Base-by-base conservation (phyloP, 2,888 invertebrate species). In the Ormyrus labotus region DNA sequence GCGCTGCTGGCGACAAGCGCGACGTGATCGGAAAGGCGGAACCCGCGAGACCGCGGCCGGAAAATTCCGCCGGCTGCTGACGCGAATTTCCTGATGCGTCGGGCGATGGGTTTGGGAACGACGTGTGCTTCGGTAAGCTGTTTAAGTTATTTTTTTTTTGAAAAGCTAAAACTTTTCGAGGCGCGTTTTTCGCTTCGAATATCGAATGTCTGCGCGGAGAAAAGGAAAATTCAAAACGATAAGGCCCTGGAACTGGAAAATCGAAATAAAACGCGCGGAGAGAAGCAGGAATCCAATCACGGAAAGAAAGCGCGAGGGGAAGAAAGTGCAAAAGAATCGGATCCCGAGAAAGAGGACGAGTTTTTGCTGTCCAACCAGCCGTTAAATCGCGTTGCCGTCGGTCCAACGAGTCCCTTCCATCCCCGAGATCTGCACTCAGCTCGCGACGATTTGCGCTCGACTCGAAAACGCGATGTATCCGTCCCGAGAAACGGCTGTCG, bases 381-480 rank as follows among this genome's bases (percentile, higher is more conserved):
- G 82, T 85, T 83, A 86, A 86, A 86, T 85, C 84, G 85, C 82
- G 83, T 86, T 85, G 83, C 83, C 80, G 81, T 78, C 83, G 84
- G 82, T 84, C 78, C 85, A 83, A 79, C 83, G 83, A 83, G 83
- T 84, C 83, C 83, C 84, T 84, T 84, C 83, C 83, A 70, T 81
- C 78, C 65, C 72, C 47, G 73, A 47, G 58, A 50, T 48, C 13
- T 10, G 3, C 57, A 45, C 7, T 6, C 45, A 1, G 9, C 53
- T 55, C 58, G 57, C 48, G 6, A 4, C 11, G 19, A 19, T 68
- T 78, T 77, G 55, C 65, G 64, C 72, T 64, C 71, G 2, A 19
- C 19, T 19, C 19, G 19, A 19, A 19, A 19, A 19, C 19, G 19
- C 19, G 19, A 19, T 1, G 19, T 19, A 19, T 19, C 19, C 19